phyloP scores from a whole-genome alignment of 2,888 invertebrate species.

The Gastracanthus pulcherrimus region DNA sequence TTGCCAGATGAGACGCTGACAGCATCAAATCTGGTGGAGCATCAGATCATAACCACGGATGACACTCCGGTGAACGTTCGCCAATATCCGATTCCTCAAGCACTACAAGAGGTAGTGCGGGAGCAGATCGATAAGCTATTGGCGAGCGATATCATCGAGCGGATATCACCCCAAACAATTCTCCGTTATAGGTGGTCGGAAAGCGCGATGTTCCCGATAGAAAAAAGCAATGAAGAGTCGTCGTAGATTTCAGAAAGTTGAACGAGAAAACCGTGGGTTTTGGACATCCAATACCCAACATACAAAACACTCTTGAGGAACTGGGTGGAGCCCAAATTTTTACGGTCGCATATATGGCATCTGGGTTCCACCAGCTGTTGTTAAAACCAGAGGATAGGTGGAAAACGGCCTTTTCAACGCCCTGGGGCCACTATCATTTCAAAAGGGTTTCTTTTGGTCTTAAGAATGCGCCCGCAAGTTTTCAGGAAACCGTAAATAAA shows the following conservation, averaged over 20 bases:
- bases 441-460: background rate
- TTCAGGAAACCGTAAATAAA: conserved; percentile 67
- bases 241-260: no score
- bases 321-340: background rate
- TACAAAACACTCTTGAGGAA: no score
- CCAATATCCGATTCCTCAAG: no score
- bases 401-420: background rate
- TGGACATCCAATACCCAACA: no score
- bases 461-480: conserved; percentile 56
- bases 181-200: background rate
- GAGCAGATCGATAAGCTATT: background rate
- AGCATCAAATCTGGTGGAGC: no score
- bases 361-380: background rate
- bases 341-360: background rate
- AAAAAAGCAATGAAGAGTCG: background rate
- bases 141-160: background rate
- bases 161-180: background rate
- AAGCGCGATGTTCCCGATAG: background rate
- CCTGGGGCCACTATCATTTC: background rate
- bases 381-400: background rate
- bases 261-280: no score
- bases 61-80: no score
- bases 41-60: no score
- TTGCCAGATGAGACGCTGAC: no score
- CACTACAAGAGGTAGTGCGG: no score